Conservation (phyloP, 2,888 invertebrate species). For the Abscondita cerata region DNA sequence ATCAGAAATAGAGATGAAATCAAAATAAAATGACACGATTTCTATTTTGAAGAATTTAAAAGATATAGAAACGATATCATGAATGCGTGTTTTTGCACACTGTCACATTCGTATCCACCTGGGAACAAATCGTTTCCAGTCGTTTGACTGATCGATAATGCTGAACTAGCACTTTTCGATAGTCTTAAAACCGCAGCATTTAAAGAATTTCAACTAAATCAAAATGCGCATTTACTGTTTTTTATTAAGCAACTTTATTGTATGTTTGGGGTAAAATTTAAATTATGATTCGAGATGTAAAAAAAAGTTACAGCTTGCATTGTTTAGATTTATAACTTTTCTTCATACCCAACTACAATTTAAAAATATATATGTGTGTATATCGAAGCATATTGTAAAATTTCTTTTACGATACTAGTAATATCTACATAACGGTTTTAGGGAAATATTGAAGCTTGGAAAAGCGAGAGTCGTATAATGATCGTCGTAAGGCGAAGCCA, state of each 20-base stretch:
- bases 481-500: slow-evolving; percentile 40
- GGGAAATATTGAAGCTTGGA: slow-evolving; percentile 34
- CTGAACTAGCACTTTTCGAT: slow-evolving; percentile 30
- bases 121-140: slow-evolving; percentile 36
- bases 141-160: slow-evolving; percentile 36
- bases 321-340: slow-evolving; percentile 6
- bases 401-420: slow-evolving; percentile 34
- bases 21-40: no score
- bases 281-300: slow-evolving; percentile 7
- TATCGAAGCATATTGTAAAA: slow-evolving; percentile 20
- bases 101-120: slow-evolving; percentile 34
- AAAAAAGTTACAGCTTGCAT: slow-evolving; percentile 2
- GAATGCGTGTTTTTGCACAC: slow-evolving; percentile 31
- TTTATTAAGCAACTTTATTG: slow-evolving; percentile 5
- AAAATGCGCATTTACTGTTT: slow-evolving; percentile 10
- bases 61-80: slow-evolving; percentile 20
- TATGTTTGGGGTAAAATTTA: slow-evolving; percentile 1
- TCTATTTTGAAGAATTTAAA: not conserved
- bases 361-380: no score
- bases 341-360: slow-evolving; percentile 1
- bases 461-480: slow-evolving; percentile 37
- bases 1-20: no score
- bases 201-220: slow-evolving; percentile 23
- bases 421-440: slow-evolving; percentile 34
- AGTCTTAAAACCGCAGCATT: slow-evolving; percentile 23